A percentile compares a stretch with the other conserved stretches of the same genome.
These are phyloP conservation scores for Endotricha flammealis DNA, from an alignment of 2,888 invertebrate genomes.

Conservation along the genomic window DNA sequence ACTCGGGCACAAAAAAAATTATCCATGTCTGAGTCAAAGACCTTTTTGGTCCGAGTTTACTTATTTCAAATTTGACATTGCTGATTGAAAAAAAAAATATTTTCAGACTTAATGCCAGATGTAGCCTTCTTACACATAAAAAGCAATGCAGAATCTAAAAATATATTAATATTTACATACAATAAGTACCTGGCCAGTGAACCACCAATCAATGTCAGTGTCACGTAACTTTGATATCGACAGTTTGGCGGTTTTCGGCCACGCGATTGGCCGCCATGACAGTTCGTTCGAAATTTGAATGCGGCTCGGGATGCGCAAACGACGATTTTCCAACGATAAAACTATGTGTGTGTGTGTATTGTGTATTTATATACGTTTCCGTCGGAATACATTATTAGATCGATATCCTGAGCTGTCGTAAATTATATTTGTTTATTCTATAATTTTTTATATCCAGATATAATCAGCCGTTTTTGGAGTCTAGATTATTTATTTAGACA, in stretches of 20 bases:
- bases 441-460: too few species aligned
- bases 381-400: slow-evolving; percentile 38
- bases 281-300: slow-evolving; percentile 72
- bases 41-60: too few species aligned
- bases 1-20: too few species aligned
- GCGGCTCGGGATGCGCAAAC: slow-evolving; percentile 67
- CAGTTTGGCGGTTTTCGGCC: slow-evolving; percentile 44
- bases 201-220: slow-evolving; percentile 66
- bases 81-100: too few species aligned
- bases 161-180: slow-evolving; percentile 19
- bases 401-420: slow-evolving; percentile 39
- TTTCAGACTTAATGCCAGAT: too few species aligned
- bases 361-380: slow-evolving; percentile 51
- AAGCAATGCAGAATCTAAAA: slow-evolving; percentile 1
- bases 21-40: too few species aligned
- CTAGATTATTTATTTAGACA: too few species aligned
- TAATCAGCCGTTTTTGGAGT: too few species aligned
- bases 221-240: slow-evolving; percentile 44
- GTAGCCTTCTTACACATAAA: slow-evolving; percentile 8
- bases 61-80: too few species aligned
- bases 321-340: slow-evolving; percentile 69
- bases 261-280: slow-evolving; percentile 59
- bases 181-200: slow-evolving; percentile 31
- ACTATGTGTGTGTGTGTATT: slow-evolving; percentile 37
- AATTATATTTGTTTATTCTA: slow-evolving; percentile 22